Evolutionary conservation across 1,140 invertebrate species (phyloP), one percentile per base, ranked within the genome.

Genomic region (Himalopsyche phryganea): DNA sequence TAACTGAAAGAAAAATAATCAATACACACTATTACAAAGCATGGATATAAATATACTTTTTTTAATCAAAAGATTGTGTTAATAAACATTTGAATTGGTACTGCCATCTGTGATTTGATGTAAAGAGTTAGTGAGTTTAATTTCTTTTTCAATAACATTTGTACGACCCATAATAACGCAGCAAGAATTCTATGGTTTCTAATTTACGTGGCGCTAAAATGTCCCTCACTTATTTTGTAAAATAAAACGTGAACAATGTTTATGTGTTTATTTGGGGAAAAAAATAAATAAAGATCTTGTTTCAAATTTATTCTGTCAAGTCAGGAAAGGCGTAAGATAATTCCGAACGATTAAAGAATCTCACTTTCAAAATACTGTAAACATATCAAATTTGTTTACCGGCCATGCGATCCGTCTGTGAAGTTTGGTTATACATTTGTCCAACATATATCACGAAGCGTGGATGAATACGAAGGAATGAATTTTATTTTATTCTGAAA

Each of bases 371-470:
- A 54, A 28, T 28, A 28, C 46, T 15, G 42, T 36, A 54, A 46
- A 54, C 51, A 54, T 61, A 61, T 61, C 53, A 52, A 56, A 49
- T 61, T 61, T 50, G 51, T 60, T 55, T 54, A 32, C 17, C 41
- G 20, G 58, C 33, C 36, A 44, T 19, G 56, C 40, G 11, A 46
- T 38, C 32, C 50, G 40, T 38, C 35, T 20, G 41, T 15, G 32
- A 23, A 53, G 41, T 53, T 23, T 38, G 46, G 23, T 28, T 28
- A 35, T 23, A 23, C 50, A 42, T n/a, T 45, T 19, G 51, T 46
- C 60, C 51, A 42, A 53, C 61, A 58, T 58, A 58, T 63, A 63
- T 58, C 61, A 58, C 60, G 45, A 35, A 14, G 32, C 6, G 5
- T 32, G 32, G 33, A 51, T 19, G 46, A 44, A 58, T 53, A 13